These are phyloP conservation scores for Aphidoletes aphidimyza DNA, from an alignment of 2,888 invertebrate genomes.

Conservation along the genomic window DNA sequence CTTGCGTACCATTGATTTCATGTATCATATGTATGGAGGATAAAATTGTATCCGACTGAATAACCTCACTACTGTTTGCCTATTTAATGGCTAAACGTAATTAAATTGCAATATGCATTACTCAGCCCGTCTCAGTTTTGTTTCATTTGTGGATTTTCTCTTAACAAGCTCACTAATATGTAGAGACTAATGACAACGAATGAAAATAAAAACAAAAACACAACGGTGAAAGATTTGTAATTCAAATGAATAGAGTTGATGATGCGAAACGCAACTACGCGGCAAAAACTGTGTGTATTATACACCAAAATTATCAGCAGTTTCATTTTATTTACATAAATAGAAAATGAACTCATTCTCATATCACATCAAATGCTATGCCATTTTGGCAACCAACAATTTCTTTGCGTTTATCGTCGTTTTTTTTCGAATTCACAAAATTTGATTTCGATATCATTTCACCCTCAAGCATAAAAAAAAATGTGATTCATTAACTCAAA, in stretches of 20 bases:
- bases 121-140: background rate
- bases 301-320: background rate
- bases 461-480: background rate
- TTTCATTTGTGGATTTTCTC: conserved; percentile 26
- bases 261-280: background rate
- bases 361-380: background rate
- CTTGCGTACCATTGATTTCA: background rate
- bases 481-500: background rate
- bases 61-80: background rate
- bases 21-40: background rate
- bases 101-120: conserved; percentile 21
- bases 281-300: background rate
- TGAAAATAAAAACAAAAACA: background rate
- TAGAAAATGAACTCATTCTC: conserved; percentile 46
- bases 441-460: too few relatives aligned
- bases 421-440: background rate
- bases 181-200: background rate
- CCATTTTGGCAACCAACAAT: background rate
- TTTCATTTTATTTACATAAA: background rate
- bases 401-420: background rate
- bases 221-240: background rate
- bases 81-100: background rate
- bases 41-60: conserved; percentile 3
- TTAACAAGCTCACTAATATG: background rate
- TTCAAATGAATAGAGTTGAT: background rate